A percentile compares a stretch with the other conserved stretches of the same genome.
Conservation (phyloP, 1,140 invertebrate genomes). For the Drosophila kepulauana region DNA sequence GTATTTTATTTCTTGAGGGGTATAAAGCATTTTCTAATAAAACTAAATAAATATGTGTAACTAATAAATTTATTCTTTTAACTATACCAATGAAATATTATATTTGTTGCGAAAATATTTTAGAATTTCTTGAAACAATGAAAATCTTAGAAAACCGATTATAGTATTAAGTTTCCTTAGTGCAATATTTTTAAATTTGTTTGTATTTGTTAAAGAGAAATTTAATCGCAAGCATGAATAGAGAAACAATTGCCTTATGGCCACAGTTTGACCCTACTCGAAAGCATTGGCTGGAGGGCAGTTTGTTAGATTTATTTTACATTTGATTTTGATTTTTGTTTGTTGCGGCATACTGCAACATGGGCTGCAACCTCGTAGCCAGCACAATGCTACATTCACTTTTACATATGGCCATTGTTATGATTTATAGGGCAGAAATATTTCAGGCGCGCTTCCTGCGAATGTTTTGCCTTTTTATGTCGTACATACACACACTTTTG, state of each 20-base stretch:
- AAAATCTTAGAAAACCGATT: too few species aligned
- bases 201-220: too few species aligned
- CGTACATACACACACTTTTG: constrained; percentile 27
- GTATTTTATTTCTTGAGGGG: too few species aligned
- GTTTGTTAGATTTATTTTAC: constrained; percentile 67
- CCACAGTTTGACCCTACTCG: background rate
- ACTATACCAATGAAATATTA: too few species aligned
- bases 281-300: constrained; percentile 4
- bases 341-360: constrained; percentile 45
- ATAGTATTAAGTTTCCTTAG: too few species aligned
- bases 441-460: constrained; percentile 75
- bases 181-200: too few species aligned
- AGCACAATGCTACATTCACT: constrained; percentile 58
- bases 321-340: constrained; percentile 80
- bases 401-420: constrained; percentile 79
- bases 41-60: too few species aligned
- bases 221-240: background rate
- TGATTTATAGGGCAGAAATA: constrained; percentile 80
- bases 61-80: too few species aligned
- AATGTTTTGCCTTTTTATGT: constrained; percentile 57
- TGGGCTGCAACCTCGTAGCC: constrained; percentile 26
- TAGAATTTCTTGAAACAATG: too few species aligned
- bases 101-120: too few species aligned
- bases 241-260: constrained; percentile 10
- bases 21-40: too few species aligned